Base-by-base conservation (phyloP, 2,888 invertebrate genomes). In the Stratiomys singularior region DNA sequence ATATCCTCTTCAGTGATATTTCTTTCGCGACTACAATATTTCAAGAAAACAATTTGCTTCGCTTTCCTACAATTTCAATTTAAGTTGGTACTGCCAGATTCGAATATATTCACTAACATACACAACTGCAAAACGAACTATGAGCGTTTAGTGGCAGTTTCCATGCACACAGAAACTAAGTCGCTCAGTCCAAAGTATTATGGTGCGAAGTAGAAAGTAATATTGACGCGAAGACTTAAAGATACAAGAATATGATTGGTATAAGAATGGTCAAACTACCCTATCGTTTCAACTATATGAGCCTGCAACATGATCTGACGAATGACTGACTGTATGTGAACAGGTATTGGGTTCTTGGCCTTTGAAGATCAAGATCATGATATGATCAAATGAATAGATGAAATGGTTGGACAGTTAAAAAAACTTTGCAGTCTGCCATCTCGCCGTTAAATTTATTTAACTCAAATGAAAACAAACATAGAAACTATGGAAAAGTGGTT, bases 401-500 rank as follows among this genome's bases (percentile, higher is more conserved):
- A 52, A 72, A 25, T 52, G 52, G 28, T 52, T 56, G 56, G 28
- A 28, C 52, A 72, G 18, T 66, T 69, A 47, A 69, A 11, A 69
- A 69, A 47, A 69, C 46, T 69, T 27, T 5, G 37, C 28, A 60
- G 25, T 37, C 37, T 37, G 9, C 9, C 37, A 37, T 37, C 37
- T 37, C 37, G 3, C 9, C 37, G 37, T 60, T 21, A 25, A 11
- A 60, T 25, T 21, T 13, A 13, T 25, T 25, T 25, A 47, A 25
- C 69, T 69, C 5, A 23, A 69, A 74, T 60, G 74, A 74, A 74
- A 74, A 74, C 58, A 74, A 74, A 74, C 74, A 74, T 58, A 74
- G 74, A 74, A 74, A 58, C 58, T 58, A 58, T 28, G 58, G 60
- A 74, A 72, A 72, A 72, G 71, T 72, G 71, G 71, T 52, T 72